Evolutionary conservation across 2,797 vertebrate species (phyloP), one percentile per base, ranked within the genome.

Genomic region (Enteromius unitaeniatus): DNA sequence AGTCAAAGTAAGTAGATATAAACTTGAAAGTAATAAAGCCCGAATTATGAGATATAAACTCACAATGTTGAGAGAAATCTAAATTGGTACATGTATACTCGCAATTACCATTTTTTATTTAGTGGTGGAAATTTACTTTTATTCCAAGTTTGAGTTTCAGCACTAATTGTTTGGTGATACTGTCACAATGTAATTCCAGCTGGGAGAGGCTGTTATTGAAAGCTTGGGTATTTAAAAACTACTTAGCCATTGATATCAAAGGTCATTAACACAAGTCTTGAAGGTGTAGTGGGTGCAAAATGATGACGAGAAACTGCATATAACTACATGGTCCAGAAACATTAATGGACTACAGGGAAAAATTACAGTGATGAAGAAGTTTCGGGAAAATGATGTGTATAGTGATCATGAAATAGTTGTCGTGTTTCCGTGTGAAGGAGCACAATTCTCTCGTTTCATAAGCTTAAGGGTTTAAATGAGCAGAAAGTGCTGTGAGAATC

Each of bases 401-500:
- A 49, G 45, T 5, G 11, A 5, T 51, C 19, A 34, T 34, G 2
- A 34, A 51, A 34, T 21, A 37, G 28, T 75, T 55, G 49, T 10
- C 10, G 14, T 75, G 19, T 77, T 62, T 79, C 9, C 47, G 37
- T 47, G 70, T 58, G 37, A 78, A 68, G 72, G 68, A 69, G 47
- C 86, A 69, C 47, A 79, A 85, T 79, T 58, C 79, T 74, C 79
- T 68, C 40, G 23, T 84, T 84, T 86, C 65, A 83, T 83, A 82
- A 84, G 31, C 23, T 49, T 67, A 53, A 73, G 15, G 23, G 23
- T 55, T 83, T 70, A 86, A 78, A 86, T 80, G 77, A 87, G 55
- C 72, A 53, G 73, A 79, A 72, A 79, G n/a, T 19, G 76, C 47
- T 73, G 85, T 73, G 83, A 86, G 86, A 81, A 86, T 83, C 84